Base-by-base conservation (phyloP, 2,888 invertebrate genomes). In the Nemotelus pantherinus region DNA sequence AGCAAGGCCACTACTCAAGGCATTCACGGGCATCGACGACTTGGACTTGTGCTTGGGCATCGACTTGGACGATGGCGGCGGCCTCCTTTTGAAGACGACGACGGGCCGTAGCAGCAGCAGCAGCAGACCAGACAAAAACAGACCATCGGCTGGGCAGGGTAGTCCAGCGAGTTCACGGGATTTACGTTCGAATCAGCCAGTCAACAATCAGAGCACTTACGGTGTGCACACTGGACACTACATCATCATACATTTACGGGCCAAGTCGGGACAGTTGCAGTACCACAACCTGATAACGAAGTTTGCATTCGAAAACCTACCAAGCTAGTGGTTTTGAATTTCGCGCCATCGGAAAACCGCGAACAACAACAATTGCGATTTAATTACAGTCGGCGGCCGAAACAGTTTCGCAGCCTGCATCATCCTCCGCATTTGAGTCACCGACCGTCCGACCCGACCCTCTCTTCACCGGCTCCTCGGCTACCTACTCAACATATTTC, bases 81-180 rank as follows among this genome's bases (percentile, higher is more conserved):
- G 25, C 70, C 47, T 47, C 47, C 41, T 60, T 60, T 48, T 53
- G 53, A 70, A 70, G 70, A 70, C 70, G 65, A 65, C 65, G 50
- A 25, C 25, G 25, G 25, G 25, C 25, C 25, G 25, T 25, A 25
- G 25, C 25, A 25, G 25, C 25, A 25, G 25, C 63, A n/a, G 47
- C 65, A 5, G 25, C n/a, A 43, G 53, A 53, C 1, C 70, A 70
- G 70, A 70, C 70, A 70, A 70, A 70, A 70, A 70, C 70, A 70
- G 53, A 70, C 70, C 70, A 70, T 70, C 70, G 68, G 68, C 68
- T 53, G 50, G 68, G 53, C 68, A 68, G 53, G 68, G 68, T 68
- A 64, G 64, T n/a, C 9, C 50, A 50, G 6, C 6, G 50, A 53
- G 53, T 70, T 10, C 53, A 70, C 70, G 70, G 70, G 70, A 70